Conservation (phyloP, 2,888 invertebrate species). For the Oasisia sp. region DNA sequence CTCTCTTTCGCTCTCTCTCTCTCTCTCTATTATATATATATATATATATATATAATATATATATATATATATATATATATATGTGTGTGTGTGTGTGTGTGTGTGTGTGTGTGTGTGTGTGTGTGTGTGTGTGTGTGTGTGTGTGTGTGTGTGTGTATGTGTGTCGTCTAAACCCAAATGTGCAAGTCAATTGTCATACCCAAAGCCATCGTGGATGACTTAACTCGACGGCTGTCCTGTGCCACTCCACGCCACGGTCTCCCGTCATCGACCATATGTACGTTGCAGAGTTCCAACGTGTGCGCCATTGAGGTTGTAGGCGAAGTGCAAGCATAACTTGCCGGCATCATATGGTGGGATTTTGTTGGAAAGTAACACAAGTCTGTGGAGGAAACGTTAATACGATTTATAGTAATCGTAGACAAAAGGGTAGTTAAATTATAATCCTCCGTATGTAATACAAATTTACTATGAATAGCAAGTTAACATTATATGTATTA, state of each 20-base stretch:
- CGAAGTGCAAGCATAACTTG: slow-evolving; percentile 51
- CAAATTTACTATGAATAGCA: no score
- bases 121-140: no score
- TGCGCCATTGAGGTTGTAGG: slow-evolving; percentile 58
- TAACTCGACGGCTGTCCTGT: slow-evolving; percentile 34
- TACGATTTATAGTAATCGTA: no score
- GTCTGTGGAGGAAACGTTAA: neutral
- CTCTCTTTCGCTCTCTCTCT: no score
- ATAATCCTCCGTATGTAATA: no score
- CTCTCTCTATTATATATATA: no score
- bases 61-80: neutral
- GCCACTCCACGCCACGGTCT: slow-evolving; percentile 38
- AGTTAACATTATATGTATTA: no score
- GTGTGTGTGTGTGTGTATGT: no score
- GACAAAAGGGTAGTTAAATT: no score
- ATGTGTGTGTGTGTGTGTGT: neutral
- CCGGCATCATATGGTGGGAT: neutral
- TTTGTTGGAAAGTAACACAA: neutral
- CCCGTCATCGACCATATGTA: slow-evolving; percentile 37
- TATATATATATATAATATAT: neutral
- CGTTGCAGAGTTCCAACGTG: slow-evolving; percentile 50
- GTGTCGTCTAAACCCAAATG: no score
- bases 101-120: neutral
- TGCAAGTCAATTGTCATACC: neutral
- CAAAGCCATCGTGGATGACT: slow-evolving; percentile 2